A percentile compares a stretch with the other conserved stretches of the same genome.
Conservation (phyloP, 35 echinoderm and acorn worm species). For the Ophioderma brevispina region DNA sequence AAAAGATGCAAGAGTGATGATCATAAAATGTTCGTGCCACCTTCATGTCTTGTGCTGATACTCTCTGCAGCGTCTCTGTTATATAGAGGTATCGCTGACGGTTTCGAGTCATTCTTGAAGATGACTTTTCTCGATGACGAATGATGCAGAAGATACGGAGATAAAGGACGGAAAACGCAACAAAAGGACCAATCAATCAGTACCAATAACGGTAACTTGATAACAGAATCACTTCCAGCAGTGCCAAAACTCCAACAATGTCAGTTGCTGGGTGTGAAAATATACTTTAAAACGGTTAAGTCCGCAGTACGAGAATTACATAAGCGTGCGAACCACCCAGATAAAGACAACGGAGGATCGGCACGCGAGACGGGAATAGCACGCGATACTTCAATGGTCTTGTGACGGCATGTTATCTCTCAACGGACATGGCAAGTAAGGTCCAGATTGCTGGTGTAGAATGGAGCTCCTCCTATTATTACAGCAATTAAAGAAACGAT, state of each 20-base stretch:
- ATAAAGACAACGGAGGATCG: background rate
- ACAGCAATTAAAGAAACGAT: background rate
- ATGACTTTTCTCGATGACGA: background rate
- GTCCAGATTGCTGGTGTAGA: background rate
- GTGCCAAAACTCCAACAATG: background rate
- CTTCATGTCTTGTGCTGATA: no score
- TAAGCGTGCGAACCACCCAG: background rate
- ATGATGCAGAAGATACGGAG: background rate
- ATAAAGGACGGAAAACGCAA: background rate
- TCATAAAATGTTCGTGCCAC: no score
- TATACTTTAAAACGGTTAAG: background rate
- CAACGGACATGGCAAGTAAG: background rate
- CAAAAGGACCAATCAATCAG: background rate
- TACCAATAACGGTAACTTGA: background rate
- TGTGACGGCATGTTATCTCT: background rate
- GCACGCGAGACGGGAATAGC: background rate
- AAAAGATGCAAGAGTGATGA: no score
- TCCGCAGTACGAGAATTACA: background rate
- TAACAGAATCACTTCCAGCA: background rate
- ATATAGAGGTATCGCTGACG: no score
- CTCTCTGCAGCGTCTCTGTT: no score
- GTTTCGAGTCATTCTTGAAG: no score
- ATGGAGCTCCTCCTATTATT: background rate
- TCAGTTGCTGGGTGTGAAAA: background rate
- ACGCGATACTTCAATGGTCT: background rate